A percentile compares a stretch with the other conserved stretches of the same genome.
Conservation (phyloP, 1,140 invertebrate species). For the Potamilus streckersoni region DNA sequence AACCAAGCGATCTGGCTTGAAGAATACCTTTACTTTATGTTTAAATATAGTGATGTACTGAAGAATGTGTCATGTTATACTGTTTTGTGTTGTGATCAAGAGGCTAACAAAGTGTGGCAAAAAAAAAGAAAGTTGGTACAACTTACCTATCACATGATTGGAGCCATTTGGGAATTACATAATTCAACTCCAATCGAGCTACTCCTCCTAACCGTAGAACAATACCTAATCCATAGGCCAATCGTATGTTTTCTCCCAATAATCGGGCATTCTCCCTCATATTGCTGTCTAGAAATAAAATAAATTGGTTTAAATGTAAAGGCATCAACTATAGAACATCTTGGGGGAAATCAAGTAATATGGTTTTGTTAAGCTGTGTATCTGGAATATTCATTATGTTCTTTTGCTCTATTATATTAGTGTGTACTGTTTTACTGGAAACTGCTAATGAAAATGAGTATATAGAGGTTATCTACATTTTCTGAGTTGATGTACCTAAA, state of each 20-base stretch:
- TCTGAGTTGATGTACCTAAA: no score
- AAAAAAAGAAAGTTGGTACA: background rate
- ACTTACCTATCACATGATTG: slow-evolving; percentile 70
- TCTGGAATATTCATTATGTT: background rate
- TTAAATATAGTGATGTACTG: background rate
- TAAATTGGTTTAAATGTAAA: background rate
- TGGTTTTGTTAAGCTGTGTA: background rate
- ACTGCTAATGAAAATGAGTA: no score
- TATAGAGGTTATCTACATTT: no score
- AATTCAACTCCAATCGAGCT: slow-evolving; percentile 88
- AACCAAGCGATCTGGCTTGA: background rate
- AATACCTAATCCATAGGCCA: slow-evolving; percentile 56
- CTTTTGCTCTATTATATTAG: no score
- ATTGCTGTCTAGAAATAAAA: slow-evolving; percentile 23
- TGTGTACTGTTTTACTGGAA: no score
- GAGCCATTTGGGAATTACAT: slow-evolving; percentile 77
- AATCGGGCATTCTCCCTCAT: slow-evolving; percentile 25
- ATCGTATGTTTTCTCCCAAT: slow-evolving; percentile 38
- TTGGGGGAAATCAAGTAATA: background rate
- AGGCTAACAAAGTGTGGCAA: background rate
- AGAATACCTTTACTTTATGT: background rate
- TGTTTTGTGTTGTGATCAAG: background rate
- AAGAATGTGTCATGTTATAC: background rate
- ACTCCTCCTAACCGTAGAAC: slow-evolving; percentile 79
- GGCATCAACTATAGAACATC: no score